These are phyloP conservation scores for Ameiurus melas DNA, from an alignment of 2,113 vertebrate genomes.

Conservation along the genomic window DNA sequence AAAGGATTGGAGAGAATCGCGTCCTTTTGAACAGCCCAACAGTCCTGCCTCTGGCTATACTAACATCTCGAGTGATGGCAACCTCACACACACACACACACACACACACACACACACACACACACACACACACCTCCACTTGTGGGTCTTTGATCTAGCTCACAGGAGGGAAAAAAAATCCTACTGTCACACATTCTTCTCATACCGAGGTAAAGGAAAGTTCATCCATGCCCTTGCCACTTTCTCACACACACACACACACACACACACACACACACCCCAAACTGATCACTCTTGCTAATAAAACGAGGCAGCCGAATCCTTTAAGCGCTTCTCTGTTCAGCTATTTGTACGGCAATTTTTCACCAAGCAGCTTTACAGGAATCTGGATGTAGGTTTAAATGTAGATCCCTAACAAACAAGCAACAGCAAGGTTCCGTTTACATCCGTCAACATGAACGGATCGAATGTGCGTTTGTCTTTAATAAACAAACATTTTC, in stretches of 20 bases:
- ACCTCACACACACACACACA: background rate
- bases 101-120: constrained; percentile 12
- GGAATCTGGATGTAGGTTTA: background rate
- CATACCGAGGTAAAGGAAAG: constrained; percentile 41
- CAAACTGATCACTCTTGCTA: constrained; percentile 17
- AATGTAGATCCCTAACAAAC: background rate
- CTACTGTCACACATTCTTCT: constrained; percentile 18
- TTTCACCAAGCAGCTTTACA: background rate
- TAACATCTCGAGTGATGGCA: constrained; percentile 32
- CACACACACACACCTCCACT: constrained; percentile 17
- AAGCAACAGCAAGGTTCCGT: background rate
- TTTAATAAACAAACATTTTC: background rate
- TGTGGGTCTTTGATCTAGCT: constrained; percentile 41
- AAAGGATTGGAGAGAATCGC: constrained; percentile 3
- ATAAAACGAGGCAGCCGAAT: background rate
- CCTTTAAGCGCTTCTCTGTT: background rate
- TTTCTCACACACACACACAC: constrained; percentile 25
- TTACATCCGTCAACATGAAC: background rate
- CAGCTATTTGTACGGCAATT: background rate
- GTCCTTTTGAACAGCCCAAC: background rate
- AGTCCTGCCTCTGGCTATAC: constrained; percentile 34
- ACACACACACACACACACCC: constrained; percentile 33
- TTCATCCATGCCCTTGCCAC: constrained; percentile 25
- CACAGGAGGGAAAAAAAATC: constrained; percentile 17
- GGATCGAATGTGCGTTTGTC: background rate